Evolutionary conservation across 2,888 invertebrate species (phyloP).

Genomic region (Aporophyla nigra): DNA sequence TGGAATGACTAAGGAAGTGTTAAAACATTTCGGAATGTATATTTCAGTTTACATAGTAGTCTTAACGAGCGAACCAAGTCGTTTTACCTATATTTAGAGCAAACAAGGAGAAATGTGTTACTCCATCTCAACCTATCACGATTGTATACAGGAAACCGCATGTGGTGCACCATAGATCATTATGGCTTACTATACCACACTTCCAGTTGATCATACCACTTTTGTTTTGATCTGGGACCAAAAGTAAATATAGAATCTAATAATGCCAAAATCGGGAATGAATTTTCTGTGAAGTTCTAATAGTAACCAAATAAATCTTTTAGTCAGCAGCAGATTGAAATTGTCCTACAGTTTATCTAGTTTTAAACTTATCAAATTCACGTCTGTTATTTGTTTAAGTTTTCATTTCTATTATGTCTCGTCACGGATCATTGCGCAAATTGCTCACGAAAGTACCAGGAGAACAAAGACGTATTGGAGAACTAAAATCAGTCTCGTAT

Average conservation of each 20-base stretch:
- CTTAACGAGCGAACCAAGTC: constrained; percentile 5
- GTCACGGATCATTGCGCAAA: constrained; percentile 27
- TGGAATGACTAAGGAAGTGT: background rate
- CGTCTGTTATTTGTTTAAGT: background rate
- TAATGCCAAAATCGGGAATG: background rate
- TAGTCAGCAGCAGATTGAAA: background rate
- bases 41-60: constrained; percentile 5
- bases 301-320: background rate
- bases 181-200: constrained; percentile 9
- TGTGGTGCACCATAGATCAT: constrained; percentile 31
- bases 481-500: constrained; percentile 68
- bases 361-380: background rate
- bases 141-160: constrained; percentile 40
- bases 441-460: constrained; percentile 49
- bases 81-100: constrained; percentile 28
- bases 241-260: background rate
- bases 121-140: constrained; percentile 28
- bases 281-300: background rate
- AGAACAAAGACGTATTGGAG: constrained; percentile 63
- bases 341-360: background rate
- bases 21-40: background rate
- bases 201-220: constrained; percentile 11
- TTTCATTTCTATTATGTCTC: constrained; percentile 2
- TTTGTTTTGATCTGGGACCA: background rate
- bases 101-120: constrained; percentile 25